phyloP scores from a whole-genome alignment of 2,113 vertebrate genomes.

The Poeciliopsis occidentalis region DNA sequence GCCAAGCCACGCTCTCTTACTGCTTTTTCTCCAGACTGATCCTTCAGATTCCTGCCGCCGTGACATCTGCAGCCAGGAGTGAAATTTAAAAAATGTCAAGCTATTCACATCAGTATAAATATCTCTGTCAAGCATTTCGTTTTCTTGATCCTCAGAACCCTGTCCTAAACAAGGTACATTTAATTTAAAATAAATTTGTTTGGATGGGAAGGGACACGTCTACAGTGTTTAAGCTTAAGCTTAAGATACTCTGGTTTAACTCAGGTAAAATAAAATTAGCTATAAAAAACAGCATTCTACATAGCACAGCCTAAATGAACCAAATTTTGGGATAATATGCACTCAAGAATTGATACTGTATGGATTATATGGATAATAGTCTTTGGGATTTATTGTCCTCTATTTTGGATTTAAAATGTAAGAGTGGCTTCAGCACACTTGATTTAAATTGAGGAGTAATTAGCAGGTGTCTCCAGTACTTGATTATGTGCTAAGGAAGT shows the following conservation, averaged over 20 bases:
- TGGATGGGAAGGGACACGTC: neutral
- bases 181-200: no score
- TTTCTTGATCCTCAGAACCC: neutral
- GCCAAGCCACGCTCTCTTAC: neutral
- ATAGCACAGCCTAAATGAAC: neutral
- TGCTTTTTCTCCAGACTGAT: neutral
- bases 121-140: neutral
- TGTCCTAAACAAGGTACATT: neutral
- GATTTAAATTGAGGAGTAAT: neutral
- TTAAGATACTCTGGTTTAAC: neutral
- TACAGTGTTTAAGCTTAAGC: neutral
- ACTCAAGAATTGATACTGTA: neutral
- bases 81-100: neutral
- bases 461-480: neutral
- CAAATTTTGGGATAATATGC: neutral
- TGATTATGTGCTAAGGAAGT: neutral
- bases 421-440: neutral
- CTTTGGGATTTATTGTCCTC: neutral
- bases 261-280: neutral
- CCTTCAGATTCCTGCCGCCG: no score
- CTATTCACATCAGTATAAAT: neutral
- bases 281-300: neutral
- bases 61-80: neutral
- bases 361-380: neutral
- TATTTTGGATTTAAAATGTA: neutral